phyloP scores from a whole-genome alignment of 2,113 vertebrate species.

The Eidolon helvum region DNA sequence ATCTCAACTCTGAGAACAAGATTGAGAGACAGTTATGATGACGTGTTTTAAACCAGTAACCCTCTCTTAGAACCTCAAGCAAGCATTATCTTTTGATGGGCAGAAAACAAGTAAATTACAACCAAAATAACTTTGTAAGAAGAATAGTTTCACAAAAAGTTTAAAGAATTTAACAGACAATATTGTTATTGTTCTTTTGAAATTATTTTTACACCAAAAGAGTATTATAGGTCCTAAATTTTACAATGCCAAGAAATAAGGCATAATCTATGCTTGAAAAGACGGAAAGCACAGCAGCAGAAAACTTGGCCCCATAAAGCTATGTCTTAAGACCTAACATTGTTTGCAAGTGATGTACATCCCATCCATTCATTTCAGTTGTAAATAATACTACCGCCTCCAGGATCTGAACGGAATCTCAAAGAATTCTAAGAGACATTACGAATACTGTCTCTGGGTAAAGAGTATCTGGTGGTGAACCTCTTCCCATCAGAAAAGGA shows the following conservation, averaged over 20 bases:
- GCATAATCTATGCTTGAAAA: background rate
- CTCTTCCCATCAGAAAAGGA: background rate
- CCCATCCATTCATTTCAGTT: background rate
- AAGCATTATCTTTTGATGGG: background rate
- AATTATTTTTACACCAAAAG: background rate
- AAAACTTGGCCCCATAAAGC: background rate
- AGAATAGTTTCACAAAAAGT: background rate
- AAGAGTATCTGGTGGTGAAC: background rate
- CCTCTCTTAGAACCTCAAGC: background rate
- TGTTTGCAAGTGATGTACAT: background rate
- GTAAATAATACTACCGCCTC: background rate
- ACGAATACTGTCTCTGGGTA: background rate
- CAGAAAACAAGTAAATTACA: background rate
- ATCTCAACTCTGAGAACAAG: background rate
- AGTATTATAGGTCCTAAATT: background rate
- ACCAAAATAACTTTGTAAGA: background rate
- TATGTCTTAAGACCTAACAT: background rate
- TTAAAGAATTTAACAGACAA: background rate
- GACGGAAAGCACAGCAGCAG: background rate
- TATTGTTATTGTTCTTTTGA: background rate
- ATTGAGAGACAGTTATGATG: background rate
- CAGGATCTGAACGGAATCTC: background rate
- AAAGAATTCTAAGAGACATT: background rate
- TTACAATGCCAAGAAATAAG: background rate
- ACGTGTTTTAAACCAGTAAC: background rate